Evolutionary conservation across 64 coral and sea anemone species (phyloP), one percentile per base, ranked within the genome.

Genomic region (Porites lutea): DNA sequence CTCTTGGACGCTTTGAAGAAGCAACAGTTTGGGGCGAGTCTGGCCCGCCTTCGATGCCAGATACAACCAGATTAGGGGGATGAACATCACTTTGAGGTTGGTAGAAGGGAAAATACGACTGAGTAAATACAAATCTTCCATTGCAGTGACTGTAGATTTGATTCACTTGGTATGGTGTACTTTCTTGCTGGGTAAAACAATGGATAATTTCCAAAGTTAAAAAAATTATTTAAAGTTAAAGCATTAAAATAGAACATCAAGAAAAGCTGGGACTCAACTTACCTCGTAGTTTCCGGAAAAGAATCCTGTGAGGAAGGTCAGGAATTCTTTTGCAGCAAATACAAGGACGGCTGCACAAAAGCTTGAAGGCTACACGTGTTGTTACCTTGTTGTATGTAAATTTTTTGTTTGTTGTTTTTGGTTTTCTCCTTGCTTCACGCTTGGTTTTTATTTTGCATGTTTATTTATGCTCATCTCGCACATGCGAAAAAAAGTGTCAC

Each of bases 401-500:
- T 71, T 71, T 71, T 71, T 71, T 71, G 68, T 71, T 71, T 71
- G 18, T 71, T 43, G 23, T 71, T 71, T 71, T 71, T 71, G 68
- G 23, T 71, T 71, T 71, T 22, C n/a, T 22, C 68, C 68, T 20
- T 12, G 23, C 68, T 71, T 71, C 68, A 71, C 68, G 23, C n/a
- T 43, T 71, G 68, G 4, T 22, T 71, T 71, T 71, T 71, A 71
- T 71, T 71, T 21, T 71, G 68, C 68, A 22, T 43, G 37, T 71
- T n/a, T 71, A 23, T 71, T 10, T 71, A 71, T 22, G 13, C 13
- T 67, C 64, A 37, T 37, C 27, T 37, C 27, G 27, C 27, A 37
- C 27, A 37, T 37, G 27, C 27, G 27, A 37, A 37, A 37, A 37
- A 1, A 37, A 37, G 27, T 37, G 27, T 37, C 27, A 1, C 27